Conservation (phyloP, 2,113 vertebrate genomes). For the Ia io region DNA sequence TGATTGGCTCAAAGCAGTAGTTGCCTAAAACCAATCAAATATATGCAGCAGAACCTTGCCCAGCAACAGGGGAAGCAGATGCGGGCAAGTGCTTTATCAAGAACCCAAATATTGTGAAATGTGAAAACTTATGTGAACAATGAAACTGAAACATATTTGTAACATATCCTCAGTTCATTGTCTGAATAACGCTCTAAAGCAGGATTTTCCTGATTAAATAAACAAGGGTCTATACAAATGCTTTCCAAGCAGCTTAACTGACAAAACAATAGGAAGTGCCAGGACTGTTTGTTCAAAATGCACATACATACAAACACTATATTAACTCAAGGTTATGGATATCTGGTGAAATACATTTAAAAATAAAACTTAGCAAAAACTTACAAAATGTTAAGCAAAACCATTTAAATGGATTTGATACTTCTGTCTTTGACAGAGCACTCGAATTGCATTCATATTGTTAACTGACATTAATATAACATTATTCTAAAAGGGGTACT, state of each 20-base stretch:
- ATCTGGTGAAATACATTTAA: background rate
- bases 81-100: slow-evolving; percentile 25
- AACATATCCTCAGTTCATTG: background rate
- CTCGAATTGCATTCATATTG: background rate
- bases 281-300: slow-evolving; percentile 30
- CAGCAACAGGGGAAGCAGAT: slow-evolving; percentile 77
- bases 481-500: background rate
- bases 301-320: background rate
- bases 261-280: background rate
- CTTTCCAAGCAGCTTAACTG: background rate
- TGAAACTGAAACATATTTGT: slow-evolving; percentile 30
- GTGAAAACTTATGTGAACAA: background rate
- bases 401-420: background rate
- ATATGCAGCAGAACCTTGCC: slow-evolving; percentile 49
- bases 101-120: background rate
- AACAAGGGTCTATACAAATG: background rate
- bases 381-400: slow-evolving; percentile 43
- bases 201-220: background rate
- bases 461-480: background rate
- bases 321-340: background rate
- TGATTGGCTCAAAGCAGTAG: slow-evolving; percentile 71
- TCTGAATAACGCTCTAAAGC: background rate
- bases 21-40: slow-evolving; percentile 71
- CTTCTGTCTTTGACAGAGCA: background rate
- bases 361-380: slow-evolving; percentile 45